These are phyloP conservation scores for Limnephilus marmoratus DNA, from an alignment of 2,888 invertebrate species.

Conservation along the genomic window DNA sequence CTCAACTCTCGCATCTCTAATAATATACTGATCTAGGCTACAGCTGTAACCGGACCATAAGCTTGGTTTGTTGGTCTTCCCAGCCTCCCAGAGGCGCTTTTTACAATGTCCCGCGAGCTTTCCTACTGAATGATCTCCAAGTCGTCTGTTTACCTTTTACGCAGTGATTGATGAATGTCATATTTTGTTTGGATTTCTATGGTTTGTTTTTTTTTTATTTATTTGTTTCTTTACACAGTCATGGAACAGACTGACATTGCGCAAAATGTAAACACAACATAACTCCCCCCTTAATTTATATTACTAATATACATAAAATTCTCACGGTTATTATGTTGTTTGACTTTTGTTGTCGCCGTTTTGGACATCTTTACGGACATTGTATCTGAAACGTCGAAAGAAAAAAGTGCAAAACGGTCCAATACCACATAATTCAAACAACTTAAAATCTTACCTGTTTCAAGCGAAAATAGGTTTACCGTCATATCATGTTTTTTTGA, in stretches of 20 bases:
- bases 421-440: background rate
- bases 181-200: background rate
- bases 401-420: background rate
- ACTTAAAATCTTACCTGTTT: background rate
- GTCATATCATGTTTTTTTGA: background rate
- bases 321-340: background rate
- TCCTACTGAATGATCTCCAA: constrained; percentile 25
- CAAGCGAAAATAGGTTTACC: background rate
- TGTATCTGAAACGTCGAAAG: background rate
- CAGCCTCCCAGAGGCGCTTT: background rate
- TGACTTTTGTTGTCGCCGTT: background rate
- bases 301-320: background rate
- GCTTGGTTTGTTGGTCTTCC: background rate
- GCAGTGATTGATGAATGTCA: constrained; percentile 47
- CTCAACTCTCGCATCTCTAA: constrained; percentile 31
- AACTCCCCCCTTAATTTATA: background rate
- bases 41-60: background rate
- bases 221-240: background rate
- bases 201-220: constrained; percentile 7
- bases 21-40: background rate
- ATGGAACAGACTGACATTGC: constrained; percentile 30
- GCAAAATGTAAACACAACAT: constrained; percentile 46
- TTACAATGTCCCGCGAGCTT: constrained; percentile 28
- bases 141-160: constrained; percentile 47
- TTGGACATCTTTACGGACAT: background rate